These are phyloP conservation scores for Ptychadena robeensis DNA, from an alignment of 2,797 vertebrate species.

Conservation along the genomic window DNA sequence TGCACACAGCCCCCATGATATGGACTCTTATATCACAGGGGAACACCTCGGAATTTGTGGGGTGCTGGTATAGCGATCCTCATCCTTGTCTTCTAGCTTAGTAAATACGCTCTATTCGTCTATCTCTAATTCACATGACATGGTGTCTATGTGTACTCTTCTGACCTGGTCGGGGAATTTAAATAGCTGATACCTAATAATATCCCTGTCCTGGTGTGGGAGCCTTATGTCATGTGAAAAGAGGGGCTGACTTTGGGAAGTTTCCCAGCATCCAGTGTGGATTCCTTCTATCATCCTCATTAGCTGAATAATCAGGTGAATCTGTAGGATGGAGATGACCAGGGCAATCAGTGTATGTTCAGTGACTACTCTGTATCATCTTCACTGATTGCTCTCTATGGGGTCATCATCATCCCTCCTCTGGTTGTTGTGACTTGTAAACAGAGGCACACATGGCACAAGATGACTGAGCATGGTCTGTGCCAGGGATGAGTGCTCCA, in stretches of 20 bases:
- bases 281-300: neutral
- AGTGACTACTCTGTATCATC: neutral
- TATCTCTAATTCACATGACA: too few species aligned
- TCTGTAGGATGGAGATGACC: too few species aligned
- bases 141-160: too few species aligned
- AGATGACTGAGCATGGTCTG: constrained; percentile 2
- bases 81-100: too few species aligned
- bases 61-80: too few species aligned
- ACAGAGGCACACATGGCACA: constrained; percentile 33
- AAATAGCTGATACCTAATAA: neutral
- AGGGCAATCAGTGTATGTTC: neutral
- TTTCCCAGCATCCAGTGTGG: constrained; percentile 21
- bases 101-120: too few species aligned
- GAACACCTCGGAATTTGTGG: too few species aligned
- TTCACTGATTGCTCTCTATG: neutral
- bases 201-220: neutral
- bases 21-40: too few species aligned
- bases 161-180: too few species aligned
- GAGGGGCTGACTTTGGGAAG: constrained; percentile 14
- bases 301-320: neutral
- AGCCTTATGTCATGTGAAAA: neutral
- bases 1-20: neutral
- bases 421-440: constrained; percentile 12
- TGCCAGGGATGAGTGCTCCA: constrained; percentile 7
- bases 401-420: neutral